Evolutionary conservation across 2,113 vertebrate genomes (phyloP).

Genomic region (Ahaetulla prasina): DNA sequence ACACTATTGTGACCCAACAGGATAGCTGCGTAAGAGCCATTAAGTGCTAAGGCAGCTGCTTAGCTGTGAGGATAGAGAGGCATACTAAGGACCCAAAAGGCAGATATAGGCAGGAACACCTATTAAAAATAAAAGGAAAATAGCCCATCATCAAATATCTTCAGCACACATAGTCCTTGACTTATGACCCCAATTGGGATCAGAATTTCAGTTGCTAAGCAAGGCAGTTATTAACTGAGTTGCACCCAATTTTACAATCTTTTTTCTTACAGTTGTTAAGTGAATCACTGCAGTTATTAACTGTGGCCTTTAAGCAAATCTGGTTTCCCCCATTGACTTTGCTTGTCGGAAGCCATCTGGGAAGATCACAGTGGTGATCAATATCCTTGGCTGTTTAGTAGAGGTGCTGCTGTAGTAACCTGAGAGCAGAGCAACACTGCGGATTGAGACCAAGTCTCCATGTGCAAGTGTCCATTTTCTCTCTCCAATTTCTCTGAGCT

Average conservation of each 20-base stretch:
- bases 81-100: background rate
- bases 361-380: background rate
- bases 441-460: background rate
- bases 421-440: background rate
- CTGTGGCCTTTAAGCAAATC: background rate
- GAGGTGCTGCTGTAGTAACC: background rate
- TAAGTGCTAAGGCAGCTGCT: background rate
- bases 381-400: background rate
- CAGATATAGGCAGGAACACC: background rate
- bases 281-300: background rate
- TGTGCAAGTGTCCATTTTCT: background rate
- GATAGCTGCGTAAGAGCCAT: background rate
- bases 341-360: background rate
- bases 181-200: background rate
- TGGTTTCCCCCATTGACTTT: background rate
- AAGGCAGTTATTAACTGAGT: background rate
- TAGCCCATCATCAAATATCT: background rate
- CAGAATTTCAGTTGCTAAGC: background rate
- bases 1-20: background rate
- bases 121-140: background rate
- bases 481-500: background rate
- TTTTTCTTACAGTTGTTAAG: background rate
- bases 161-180: background rate
- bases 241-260: background rate
- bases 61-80: background rate